Percentiles rank a stretch among this genome's conserved stretches.
Conservation (phyloP, 2,888 invertebrate species). For the Selenia dentaria region DNA sequence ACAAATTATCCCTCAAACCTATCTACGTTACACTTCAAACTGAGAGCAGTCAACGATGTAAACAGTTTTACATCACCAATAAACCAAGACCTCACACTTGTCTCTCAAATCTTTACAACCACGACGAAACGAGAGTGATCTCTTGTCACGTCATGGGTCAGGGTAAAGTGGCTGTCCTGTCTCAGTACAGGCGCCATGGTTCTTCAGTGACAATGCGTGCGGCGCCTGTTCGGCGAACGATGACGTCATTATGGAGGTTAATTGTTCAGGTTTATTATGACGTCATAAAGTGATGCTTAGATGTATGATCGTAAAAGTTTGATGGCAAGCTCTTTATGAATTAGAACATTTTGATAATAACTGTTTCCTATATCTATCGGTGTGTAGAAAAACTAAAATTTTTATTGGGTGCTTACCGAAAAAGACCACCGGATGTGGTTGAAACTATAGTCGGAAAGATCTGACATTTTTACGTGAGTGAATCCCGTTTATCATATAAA, state of each 20-base stretch:
- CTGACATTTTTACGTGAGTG: no score
- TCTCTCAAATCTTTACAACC: not conserved
- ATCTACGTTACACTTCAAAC: conserved; percentile 40
- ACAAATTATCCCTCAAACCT: conserved; percentile 29
- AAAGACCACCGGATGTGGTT: no score
- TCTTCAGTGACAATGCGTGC: conserved; percentile 50
- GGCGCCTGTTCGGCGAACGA: conserved; percentile 50
- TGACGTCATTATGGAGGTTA: conserved; percentile 45
- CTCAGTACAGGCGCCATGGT: conserved; percentile 13
- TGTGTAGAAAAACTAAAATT: no score
- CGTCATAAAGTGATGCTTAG: conserved; percentile 14
- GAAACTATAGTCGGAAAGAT: no score
- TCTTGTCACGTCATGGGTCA: not conserved
- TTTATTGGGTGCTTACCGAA: no score
- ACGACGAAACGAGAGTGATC: not conserved
- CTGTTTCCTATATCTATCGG: no score
- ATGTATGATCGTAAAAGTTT: conserved; percentile 14
- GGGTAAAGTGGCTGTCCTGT: conserved; percentile 1
- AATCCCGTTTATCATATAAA: no score
- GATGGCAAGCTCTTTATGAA: not conserved
- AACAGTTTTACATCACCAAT: conserved; percentile 41
- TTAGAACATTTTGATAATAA: no score
- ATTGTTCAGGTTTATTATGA: conserved; percentile 31
- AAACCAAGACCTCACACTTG: conserved; percentile 17
- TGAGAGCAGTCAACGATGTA: conserved; percentile 40